Base-by-base conservation (phyloP, 2,797 vertebrate genomes). In the Mycteria americana region DNA sequence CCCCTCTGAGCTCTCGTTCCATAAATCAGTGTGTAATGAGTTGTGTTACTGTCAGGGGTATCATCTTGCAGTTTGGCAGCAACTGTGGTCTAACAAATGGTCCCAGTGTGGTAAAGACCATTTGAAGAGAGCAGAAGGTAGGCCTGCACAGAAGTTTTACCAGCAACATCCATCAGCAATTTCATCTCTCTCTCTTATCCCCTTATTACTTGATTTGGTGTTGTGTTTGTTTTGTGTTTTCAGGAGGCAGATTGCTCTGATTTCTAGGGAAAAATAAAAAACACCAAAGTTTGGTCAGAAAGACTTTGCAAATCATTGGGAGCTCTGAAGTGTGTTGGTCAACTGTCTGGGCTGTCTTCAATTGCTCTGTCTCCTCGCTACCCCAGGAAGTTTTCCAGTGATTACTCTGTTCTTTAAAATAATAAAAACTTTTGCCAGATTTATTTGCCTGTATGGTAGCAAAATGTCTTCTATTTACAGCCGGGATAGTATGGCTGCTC, bases 1-100 rank as follows among this genome's bases (percentile, higher is more conserved):
- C 63, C 86, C 39, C 76, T 79, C 95, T 30, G 84, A 85, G 92
- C 80, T 95, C 84, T 89, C 69, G 30, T 70, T 93, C 75, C 73
- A 56, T 94, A 97, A 97, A 91, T 97, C 97, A 95, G 62, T 7
- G 37, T 83, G 80, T 94, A 97, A 97, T 85, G 85, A 97, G 94
- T 94, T 96, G 95, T 95, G 97, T 97, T 92, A 18, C 94, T 97
- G 91, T 94, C 88, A 83, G 75, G 80, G 72, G 85, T 93, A 88
- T 91, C 81, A 68, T 86, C 86, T 92, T 94, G 88, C 92, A 93
- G 53, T 95, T 95, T 97, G 95, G 91, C 94, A 73, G 93, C 10
- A 27, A 53, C 75, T 69, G 77, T 8, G 13, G 84, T 87, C 72
- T 93, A 89, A 91, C 65, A 84, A 94, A 95, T 83, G 73, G 45